Conservation (phyloP, 2,888 invertebrate species). For the Hofmannophila pseudospretella region DNA sequence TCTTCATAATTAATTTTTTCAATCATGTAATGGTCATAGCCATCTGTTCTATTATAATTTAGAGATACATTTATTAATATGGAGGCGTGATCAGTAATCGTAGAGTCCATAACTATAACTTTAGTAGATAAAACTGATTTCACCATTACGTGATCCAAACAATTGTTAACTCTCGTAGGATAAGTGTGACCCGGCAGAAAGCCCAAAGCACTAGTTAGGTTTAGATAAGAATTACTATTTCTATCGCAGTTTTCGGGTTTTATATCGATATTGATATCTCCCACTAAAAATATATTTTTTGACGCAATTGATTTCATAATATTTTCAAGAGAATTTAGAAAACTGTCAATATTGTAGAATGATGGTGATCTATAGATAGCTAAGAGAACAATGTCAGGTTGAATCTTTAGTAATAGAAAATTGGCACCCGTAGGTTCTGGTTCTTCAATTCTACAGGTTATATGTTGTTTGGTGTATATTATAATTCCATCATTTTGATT, state of each 20-base stretch:
- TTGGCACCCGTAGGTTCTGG: too few relatives aligned
- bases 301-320: neutral
- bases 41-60: neutral
- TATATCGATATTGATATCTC: too few relatives aligned
- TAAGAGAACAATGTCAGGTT: neutral
- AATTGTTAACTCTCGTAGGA: neutral
- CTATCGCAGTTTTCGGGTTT: too few relatives aligned
- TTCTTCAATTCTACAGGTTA: too few relatives aligned
- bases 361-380: conserved; percentile 1
- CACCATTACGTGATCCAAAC: neutral
- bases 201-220: neutral
- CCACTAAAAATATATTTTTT: neutral
- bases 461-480: too few relatives aligned
- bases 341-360: neutral
- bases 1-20: too few relatives aligned
- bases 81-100: neutral
- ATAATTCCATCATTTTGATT: too few relatives aligned
- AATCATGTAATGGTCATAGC: too few relatives aligned
- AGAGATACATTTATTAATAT: neutral
- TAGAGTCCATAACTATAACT: neutral
- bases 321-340: too few relatives aligned
- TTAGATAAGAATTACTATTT: neutral
- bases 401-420: neutral
- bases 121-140: neutral
- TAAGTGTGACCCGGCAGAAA: neutral